These are phyloP conservation scores for Limanda limanda DNA, from an alignment of 2,113 vertebrate species.

Conservation along the genomic window DNA sequence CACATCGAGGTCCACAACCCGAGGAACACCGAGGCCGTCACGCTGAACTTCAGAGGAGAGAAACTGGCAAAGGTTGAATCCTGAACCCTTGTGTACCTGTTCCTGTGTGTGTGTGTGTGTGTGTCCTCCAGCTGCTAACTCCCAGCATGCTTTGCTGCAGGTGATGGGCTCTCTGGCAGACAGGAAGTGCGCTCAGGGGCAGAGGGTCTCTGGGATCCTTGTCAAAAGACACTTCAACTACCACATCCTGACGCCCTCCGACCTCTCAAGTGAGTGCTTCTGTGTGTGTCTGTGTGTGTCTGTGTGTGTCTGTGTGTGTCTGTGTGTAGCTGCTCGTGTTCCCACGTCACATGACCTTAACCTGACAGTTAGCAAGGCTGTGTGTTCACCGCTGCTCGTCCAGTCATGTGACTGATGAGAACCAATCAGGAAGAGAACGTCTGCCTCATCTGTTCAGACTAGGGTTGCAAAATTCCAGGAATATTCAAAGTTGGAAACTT, in stretches of 20 bases:
- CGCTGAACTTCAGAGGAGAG: constrained; percentile 97
- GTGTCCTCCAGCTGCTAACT: constrained; percentile 19
- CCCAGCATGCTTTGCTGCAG: constrained; percentile 75
- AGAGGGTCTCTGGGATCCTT: constrained; percentile 95
- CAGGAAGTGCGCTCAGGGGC: constrained; percentile 92
- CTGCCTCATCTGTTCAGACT: too few species aligned
- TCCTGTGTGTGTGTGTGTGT: neutral
- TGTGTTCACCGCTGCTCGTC: too few species aligned
- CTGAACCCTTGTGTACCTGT: too few species aligned
- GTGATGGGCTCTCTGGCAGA: constrained; percentile 97
- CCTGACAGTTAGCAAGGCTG: too few species aligned
- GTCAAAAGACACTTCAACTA: constrained; percentile 98
- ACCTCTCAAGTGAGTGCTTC: constrained; percentile 91
- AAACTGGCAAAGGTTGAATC: constrained; percentile 93
- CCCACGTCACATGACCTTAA: too few species aligned
- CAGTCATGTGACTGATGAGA: too few species aligned
- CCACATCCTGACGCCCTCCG: constrained; percentile 94
- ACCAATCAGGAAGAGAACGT: too few species aligned
- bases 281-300: constrained; percentile 2
- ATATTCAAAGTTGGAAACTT: too few species aligned
- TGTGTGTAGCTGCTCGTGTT: too few species aligned
- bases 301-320: too few species aligned
- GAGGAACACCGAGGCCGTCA: constrained; percentile 95
- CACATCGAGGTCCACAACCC: constrained; percentile 98
- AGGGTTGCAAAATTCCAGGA: too few species aligned